A percentile compares a stretch with the other conserved stretches of the same genome.
phyloP scores from a whole-genome alignment of 2,888 invertebrate species.

The Brenthis hecate region DNA sequence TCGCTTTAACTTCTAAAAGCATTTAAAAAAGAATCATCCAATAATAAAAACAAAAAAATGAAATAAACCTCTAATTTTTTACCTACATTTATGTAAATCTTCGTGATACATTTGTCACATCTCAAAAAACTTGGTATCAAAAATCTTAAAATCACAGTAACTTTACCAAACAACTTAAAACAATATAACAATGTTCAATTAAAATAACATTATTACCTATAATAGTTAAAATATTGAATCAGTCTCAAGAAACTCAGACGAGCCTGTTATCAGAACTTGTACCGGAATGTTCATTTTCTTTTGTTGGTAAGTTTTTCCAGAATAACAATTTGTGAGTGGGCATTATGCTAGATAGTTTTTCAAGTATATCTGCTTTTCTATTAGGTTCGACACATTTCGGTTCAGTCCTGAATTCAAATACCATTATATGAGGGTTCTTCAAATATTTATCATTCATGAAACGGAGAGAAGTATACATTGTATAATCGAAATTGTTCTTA shows the following conservation, averaged over 20 bases:
- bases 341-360: not conserved
- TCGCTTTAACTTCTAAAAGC: conserved; percentile 7
- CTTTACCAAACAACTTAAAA: conserved; percentile 1
- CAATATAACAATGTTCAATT: conserved; percentile 5
- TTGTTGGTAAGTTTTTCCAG: conserved; percentile 33
- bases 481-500: conserved; percentile 32
- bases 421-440: conserved; percentile 1
- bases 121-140: conserved; percentile 6
- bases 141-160: conserved; percentile 1
- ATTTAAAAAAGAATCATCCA: conserved; percentile 1
- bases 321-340: not conserved
- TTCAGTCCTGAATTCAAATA: conserved; percentile 3
- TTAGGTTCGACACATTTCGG: not conserved
- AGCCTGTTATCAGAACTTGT: not conserved
- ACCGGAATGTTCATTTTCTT: conserved; percentile 13
- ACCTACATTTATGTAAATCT: conserved; percentile 4
- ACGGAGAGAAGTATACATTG: conserved; percentile 3
- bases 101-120: not conserved
- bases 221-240: conserved; percentile 7
- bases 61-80: conserved; percentile 6
- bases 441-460: conserved; percentile 3
- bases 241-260: conserved; percentile 6
- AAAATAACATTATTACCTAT: conserved; percentile 9
- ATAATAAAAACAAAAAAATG: conserved; percentile 1
- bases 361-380: conserved; percentile 1